Evolutionary conservation across 1,140 invertebrate genomes (phyloP), one percentile per base, ranked within the genome.

Genomic region (Drosophila quadrilineata): DNA sequence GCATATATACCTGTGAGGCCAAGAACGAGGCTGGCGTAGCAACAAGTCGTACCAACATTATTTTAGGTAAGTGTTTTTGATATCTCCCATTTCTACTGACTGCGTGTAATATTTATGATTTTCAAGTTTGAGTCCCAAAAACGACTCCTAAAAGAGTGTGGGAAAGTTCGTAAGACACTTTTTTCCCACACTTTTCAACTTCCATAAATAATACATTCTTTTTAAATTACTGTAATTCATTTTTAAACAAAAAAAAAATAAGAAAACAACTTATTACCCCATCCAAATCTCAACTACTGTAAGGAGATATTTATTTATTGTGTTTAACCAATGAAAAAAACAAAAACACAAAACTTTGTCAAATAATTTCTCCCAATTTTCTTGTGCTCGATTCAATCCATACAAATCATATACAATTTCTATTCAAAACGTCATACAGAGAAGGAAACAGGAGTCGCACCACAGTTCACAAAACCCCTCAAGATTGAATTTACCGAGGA

Each of bases 1-100:
- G 96, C 16, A 96, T 96, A 82, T 97, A 97, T 87, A 96, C 97
- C 90, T 93, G 97, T 17, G 90, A 94, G 36, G 93, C 95, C 17
- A 92, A 93, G 77, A 96, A 96, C 89, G 91, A 93, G 74, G 93
- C 91, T 46, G 94, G 95, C 19, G 93, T 96, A 87, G 94, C 94
- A 0, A 93, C 94, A 84, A 95, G 95, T 64, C 94, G 94, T 10
- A 93, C 95, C 45, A 94, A 95, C 24, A 93, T 93, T 26, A 86
- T 94, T 58, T 89, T 91, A 71, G 91, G 92, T 82, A 90, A 91
- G n/a, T n/a, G n/a, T n/a, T n/a, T n/a, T n/a, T n/a, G n/a, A n/a
- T n/a, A n/a, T n/a, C n/a, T n/a, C n/a, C n/a, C n/a, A n/a, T n/a
- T n/a, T n/a, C n/a, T n/a, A n/a, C n/a, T n/a, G n/a, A n/a, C n/a